Evolutionary conservation across 2,797 vertebrate species (phyloP).

Genomic region (Hirundo rustica): DNA sequence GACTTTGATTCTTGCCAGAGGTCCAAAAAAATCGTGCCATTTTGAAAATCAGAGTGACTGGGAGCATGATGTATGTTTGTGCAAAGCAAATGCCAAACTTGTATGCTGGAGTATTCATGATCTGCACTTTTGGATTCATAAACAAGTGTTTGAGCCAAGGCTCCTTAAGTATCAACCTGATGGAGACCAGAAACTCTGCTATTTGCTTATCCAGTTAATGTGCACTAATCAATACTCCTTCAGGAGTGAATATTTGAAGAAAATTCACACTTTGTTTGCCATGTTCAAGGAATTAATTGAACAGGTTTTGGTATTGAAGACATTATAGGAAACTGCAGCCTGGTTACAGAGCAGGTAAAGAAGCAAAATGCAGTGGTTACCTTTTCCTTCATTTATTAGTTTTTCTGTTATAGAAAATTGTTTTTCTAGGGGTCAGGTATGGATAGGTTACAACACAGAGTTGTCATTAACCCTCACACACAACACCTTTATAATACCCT

Average conservation of each 20-base stretch:
- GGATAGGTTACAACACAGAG: neutral
- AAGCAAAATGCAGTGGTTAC: neutral
- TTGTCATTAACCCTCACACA: neutral
- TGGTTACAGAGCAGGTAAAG: neutral
- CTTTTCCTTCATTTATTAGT: neutral
- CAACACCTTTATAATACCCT: neutral
- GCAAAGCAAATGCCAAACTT: slow-evolving; percentile 10
- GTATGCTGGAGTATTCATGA: neutral
- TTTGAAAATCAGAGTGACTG: neutral
- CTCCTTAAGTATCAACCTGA: slow-evolving; percentile 16
- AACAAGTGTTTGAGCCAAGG: slow-evolving; percentile 12
- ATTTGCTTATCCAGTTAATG: slow-evolving; percentile 24
- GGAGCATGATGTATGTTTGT: neutral
- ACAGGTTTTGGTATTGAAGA: neutral
- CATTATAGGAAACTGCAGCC: neutral
- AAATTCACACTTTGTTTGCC: neutral
- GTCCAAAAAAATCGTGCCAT: neutral
- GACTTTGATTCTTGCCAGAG: slow-evolving; percentile 35
- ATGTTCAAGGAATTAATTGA: slow-evolving; percentile 1
- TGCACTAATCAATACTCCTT: slow-evolving; percentile 27
- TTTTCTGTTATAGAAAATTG: neutral
- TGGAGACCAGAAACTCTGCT: slow-evolving; percentile 34
- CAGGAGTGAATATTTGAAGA: neutral
- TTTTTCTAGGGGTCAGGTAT: neutral
- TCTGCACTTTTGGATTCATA: neutral